Evolutionary conservation across 2,888 invertebrate genomes (phyloP).

Genomic region (Morpho helenor): DNA sequence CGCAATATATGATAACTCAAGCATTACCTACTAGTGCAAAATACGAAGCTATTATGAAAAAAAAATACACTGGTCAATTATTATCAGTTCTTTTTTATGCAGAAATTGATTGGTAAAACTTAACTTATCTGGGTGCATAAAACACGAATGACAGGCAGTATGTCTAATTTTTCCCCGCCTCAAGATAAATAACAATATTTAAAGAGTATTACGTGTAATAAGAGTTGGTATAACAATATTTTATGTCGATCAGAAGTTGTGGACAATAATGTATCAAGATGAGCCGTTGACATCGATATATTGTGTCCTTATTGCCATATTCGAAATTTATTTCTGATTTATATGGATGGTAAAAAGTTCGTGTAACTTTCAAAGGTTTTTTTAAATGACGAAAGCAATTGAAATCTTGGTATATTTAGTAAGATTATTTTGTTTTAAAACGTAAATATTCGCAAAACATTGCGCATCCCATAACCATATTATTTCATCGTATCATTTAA

Average conservation of each 20-base stretch:
- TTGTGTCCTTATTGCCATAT: neutral
- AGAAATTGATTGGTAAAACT: constrained; percentile 8
- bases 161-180: constrained; percentile 11
- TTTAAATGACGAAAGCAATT: too few relatives aligned
- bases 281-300: constrained; percentile 6
- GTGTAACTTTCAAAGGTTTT: neutral
- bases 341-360: constrained; percentile 1
- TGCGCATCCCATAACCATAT: too few relatives aligned
- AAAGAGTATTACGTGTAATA: constrained; percentile 5
- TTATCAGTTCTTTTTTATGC: constrained; percentile 5
- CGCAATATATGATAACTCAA: too few relatives aligned
- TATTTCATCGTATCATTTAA: too few relatives aligned
- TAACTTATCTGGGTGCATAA: constrained; percentile 16
- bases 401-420: too few relatives aligned
- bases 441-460: too few relatives aligned
- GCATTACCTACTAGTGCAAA: too few relatives aligned
- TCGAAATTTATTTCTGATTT: constrained; percentile 7
- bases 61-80: too few relatives aligned
- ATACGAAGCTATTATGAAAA: too few relatives aligned
- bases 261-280: neutral
- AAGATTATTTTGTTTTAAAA: too few relatives aligned
- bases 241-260: neutral
- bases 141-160: constrained; percentile 13
- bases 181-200: constrained; percentile 14
- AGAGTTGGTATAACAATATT: neutral